phyloP scores from a whole-genome alignment of 1,140 invertebrate genomes.

The Diabrotica undecimpunctata region DNA sequence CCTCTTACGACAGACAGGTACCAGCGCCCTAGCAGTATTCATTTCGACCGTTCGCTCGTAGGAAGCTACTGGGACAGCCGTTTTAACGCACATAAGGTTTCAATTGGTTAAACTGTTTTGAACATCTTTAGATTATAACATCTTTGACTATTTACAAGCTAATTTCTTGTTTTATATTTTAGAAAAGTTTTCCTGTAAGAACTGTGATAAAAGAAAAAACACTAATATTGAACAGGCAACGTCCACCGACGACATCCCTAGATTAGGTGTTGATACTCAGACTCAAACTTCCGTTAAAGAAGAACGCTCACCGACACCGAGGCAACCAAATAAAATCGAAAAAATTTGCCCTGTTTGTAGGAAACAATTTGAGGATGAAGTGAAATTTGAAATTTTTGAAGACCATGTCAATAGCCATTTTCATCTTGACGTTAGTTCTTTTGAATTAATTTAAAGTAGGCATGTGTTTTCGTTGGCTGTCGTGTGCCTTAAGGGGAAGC shows the following conservation, averaged over 20 bases:
- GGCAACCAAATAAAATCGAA: conserved; percentile 41
- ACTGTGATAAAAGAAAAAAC: conserved; percentile 30
- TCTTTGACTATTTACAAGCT: too few species aligned
- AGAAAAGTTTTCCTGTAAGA: conserved; percentile 32
- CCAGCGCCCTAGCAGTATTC: too few species aligned
- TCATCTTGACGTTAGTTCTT: conserved; percentile 22
- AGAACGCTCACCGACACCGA: conserved; percentile 34
- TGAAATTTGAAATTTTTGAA: conserved; percentile 50
- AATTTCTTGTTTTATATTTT: not conserved
- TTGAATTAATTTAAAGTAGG: conserved; percentile 27
- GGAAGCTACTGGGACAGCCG: too few species aligned
- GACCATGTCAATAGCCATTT: conserved; percentile 57
- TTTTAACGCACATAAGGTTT: too few species aligned
- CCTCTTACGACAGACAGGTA: too few species aligned
- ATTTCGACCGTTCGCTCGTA: too few species aligned
- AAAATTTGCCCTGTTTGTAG: conserved; percentile 57
- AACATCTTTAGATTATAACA: too few species aligned
- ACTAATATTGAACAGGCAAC: conserved; percentile 31
- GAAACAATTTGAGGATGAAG: conserved; percentile 48
- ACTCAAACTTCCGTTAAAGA: conserved; percentile 34
- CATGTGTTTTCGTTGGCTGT: too few species aligned
- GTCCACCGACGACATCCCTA: conserved; percentile 31
- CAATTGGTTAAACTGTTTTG: too few species aligned
- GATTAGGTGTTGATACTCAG: conserved; percentile 28
- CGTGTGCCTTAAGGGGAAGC: too few species aligned